Conservation (phyloP, 2,113 vertebrate genomes). For the Peromyscus maniculatus region DNA sequence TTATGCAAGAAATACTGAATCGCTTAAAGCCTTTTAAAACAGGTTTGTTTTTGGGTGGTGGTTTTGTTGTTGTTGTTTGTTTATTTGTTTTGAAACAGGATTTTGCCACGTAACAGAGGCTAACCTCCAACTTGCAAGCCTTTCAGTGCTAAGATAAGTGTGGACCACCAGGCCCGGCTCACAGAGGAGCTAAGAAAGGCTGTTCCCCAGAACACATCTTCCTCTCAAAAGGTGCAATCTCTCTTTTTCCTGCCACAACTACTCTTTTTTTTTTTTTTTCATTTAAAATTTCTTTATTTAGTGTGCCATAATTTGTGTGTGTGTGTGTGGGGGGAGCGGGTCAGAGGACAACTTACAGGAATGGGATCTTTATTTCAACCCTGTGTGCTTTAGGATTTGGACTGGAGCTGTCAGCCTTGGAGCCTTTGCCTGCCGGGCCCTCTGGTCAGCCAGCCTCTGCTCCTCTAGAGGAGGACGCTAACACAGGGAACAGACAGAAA, state of each 20-base stretch:
- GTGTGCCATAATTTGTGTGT: background rate
- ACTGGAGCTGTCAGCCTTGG: background rate
- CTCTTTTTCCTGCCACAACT: background rate
- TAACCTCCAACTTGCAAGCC: background rate
- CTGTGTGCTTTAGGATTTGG: background rate
- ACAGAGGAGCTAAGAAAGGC: background rate
- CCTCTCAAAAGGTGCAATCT: background rate
- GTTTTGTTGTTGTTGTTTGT: background rate
- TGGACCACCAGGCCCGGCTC: background rate
- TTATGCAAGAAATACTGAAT: constrained; percentile 32
- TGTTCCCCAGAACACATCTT: background rate
- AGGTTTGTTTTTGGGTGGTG: background rate
- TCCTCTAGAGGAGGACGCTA: background rate
- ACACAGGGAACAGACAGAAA: background rate
- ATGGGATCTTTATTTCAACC: background rate
- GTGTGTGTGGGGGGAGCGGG: background rate
- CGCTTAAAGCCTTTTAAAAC: background rate
- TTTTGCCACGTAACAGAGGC: background rate
- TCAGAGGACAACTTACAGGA: background rate
- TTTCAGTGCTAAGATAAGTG: background rate
- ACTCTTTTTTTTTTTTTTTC: background rate
- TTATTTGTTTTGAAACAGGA: background rate
- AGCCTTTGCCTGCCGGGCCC: background rate
- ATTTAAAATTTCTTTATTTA: background rate
- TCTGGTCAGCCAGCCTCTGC: background rate